These are phyloP conservation scores for Anabacerthia variegaticeps DNA, from an alignment of 2,797 vertebrate species.

Conservation along the genomic window DNA sequence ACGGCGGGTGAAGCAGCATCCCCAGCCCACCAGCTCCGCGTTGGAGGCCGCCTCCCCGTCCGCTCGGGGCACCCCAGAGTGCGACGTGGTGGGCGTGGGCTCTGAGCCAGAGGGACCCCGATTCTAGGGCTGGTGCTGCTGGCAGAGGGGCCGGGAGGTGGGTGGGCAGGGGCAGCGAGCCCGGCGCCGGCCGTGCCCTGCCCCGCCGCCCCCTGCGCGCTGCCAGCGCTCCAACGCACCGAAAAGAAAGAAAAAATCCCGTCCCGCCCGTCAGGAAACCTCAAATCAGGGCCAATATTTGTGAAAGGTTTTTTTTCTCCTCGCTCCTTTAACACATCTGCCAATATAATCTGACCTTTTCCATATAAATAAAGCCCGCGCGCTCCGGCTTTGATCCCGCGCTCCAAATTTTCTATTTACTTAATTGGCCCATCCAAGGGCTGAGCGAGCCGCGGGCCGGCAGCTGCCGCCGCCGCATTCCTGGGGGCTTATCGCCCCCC, in stretches of 20 bases:
- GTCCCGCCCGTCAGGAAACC: slow-evolving; percentile 60
- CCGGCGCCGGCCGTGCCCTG: not conserved
- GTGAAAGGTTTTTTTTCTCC: not conserved
- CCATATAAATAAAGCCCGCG: slow-evolving; percentile 63
- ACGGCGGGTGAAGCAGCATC: rapidly evolving
- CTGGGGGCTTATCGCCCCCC: slow-evolving; percentile 15
- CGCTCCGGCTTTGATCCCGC: slow-evolving; percentile 57
- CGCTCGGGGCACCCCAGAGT: rapidly evolving
- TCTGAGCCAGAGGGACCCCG: not conserved
- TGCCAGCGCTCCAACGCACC: not conserved
- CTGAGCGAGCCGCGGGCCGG: not conserved
- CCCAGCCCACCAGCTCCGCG: not conserved
- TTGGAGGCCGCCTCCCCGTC: not conserved
- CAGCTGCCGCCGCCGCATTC: slow-evolving; percentile 55
- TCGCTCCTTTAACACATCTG: slow-evolving; percentile 67
- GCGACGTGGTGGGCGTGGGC: rapidly evolving
- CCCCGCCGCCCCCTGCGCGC: not conserved
- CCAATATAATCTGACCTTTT: slow-evolving; percentile 74
- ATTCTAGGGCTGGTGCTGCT: not conserved
- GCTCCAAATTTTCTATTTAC: slow-evolving; percentile 67
- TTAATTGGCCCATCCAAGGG: slow-evolving; percentile 66
- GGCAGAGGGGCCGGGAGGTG: not conserved
- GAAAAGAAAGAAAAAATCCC: not conserved
- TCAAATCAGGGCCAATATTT: slow-evolving; percentile 69
- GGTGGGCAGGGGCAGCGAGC: not conserved